Conservation (phyloP, 2,888 invertebrate genomes). For the Ligdia adustata region DNA sequence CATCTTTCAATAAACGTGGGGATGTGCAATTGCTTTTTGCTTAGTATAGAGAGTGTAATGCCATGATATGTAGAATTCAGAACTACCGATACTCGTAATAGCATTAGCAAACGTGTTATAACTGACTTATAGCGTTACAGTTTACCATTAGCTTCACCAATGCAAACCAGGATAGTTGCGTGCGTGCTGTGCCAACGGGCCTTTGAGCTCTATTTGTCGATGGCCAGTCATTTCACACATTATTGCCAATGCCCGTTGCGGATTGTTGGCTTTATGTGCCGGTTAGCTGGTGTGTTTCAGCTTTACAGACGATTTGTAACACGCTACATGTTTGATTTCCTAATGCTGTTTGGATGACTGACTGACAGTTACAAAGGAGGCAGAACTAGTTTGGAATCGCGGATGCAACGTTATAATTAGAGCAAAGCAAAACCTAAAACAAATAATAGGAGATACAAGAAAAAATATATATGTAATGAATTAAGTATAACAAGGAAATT, state of each 20-base stretch:
- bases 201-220: constrained; percentile 33
- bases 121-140: background rate
- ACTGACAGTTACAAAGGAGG: background rate
- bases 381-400: background rate
- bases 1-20: too few species aligned
- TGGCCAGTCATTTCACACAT: constrained; percentile 37
- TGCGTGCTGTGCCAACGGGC: constrained; percentile 27
- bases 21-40: too few species aligned
- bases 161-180: constrained; percentile 2
- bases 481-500: too few species aligned
- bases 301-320: constrained; percentile 25
- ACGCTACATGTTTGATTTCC: constrained; percentile 18
- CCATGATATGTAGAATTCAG: too few species aligned
- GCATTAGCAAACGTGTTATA: too few species aligned
- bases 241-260: constrained; percentile 34
- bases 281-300: constrained; percentile 30
- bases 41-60: too few species aligned
- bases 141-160: constrained; percentile 9
- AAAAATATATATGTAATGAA: too few species aligned
- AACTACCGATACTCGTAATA: too few species aligned
- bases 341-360: background rate
- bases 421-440: too few species aligned
- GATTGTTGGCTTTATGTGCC: constrained; percentile 33
- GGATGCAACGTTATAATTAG: too few species aligned
- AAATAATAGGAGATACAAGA: too few species aligned